These are phyloP conservation scores for Ailurus styani DNA, from an alignment of 2,113 vertebrate genomes.

Conservation along the genomic window DNA sequence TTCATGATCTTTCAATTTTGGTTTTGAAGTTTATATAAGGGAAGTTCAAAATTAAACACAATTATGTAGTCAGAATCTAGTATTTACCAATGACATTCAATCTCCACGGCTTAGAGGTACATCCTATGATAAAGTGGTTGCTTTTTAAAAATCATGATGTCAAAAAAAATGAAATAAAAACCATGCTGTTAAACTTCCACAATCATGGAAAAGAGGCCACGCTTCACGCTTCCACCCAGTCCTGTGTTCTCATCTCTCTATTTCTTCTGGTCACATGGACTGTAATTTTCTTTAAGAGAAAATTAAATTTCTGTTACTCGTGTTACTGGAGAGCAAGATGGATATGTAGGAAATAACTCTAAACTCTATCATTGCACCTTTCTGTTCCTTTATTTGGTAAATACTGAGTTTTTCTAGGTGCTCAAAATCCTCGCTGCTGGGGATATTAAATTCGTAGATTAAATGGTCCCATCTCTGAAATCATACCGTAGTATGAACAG, in stretches of 20 bases:
- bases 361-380: neutral
- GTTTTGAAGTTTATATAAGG: neutral
- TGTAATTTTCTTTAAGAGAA: neutral
- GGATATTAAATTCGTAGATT: neutral
- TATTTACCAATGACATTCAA: neutral
- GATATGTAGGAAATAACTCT: neutral
- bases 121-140: neutral
- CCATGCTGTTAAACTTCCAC: neutral
- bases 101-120: neutral
- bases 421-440: neutral
- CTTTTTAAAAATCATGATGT: neutral
- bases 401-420: neutral
- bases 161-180: neutral
- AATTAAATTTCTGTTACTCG: neutral
- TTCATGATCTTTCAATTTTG: conserved; percentile 28
- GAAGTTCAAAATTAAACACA: conserved; percentile 21
- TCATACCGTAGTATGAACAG: neutral
- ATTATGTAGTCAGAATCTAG: neutral
- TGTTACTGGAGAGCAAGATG: neutral
- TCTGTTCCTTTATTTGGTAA: neutral
- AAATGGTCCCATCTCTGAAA: neutral
- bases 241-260: neutral
- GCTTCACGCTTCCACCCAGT: neutral
- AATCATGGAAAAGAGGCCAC: neutral
- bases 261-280: neutral